Conservation (phyloP, 2,113 vertebrate genomes). For the Empidonax alnorum region DNA sequence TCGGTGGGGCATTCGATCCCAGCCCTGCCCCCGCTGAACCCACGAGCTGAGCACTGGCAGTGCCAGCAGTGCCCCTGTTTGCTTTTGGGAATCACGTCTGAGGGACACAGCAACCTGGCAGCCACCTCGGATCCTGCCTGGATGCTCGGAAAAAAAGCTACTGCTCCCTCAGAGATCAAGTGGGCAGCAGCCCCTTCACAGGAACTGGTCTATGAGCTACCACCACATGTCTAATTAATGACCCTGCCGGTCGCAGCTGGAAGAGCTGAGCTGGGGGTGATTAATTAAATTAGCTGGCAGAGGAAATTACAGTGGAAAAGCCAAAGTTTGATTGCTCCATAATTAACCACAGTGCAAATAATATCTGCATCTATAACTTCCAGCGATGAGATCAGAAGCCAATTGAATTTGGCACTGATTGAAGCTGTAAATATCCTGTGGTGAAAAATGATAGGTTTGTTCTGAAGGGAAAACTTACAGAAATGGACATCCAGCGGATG, state of each 20-base stretch:
- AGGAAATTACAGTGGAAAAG: conserved; percentile 89
- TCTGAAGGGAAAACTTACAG: conserved; percentile 81
- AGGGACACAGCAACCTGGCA: background rate
- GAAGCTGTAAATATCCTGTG: conserved; percentile 82
- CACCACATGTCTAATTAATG: conserved; percentile 86
- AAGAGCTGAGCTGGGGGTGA: conserved; percentile 86
- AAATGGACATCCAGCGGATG: conserved; percentile 74
- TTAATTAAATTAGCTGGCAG: conserved; percentile 91
- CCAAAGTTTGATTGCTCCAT: conserved; percentile 88
- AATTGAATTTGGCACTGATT: conserved; percentile 82
- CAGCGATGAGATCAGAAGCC: conserved; percentile 82
- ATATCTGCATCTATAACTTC: conserved; percentile 84
- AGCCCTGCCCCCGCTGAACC: no score
- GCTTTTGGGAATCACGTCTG: background rate
- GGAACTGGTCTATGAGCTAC: conserved; percentile 76
- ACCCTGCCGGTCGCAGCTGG: conserved; percentile 86
- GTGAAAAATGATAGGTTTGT: conserved; percentile 86
- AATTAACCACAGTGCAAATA: conserved; percentile 87
- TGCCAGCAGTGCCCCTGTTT: background rate
- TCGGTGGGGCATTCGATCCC: background rate
- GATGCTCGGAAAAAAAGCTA: conserved; percentile 24
- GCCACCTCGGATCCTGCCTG: conserved; percentile 13
- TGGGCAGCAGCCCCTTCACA: conserved; percentile 75
- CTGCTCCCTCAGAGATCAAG: conserved; percentile 68
- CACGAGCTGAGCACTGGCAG: background rate